Conservation (phyloP, 1,140 invertebrate genomes). For the Medauroidea extradentata region DNA sequence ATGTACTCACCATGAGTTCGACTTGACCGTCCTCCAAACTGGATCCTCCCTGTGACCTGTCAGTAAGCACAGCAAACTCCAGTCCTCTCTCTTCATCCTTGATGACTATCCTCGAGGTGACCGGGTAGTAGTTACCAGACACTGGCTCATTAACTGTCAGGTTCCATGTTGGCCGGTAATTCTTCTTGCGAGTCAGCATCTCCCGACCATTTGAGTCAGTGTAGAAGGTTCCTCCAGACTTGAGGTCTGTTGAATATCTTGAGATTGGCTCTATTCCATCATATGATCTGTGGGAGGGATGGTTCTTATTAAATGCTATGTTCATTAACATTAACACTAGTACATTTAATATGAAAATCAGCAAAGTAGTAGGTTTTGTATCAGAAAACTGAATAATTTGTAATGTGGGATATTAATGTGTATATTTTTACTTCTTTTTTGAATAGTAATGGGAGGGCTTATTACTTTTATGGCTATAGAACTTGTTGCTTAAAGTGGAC, state of each 20-base stretch:
- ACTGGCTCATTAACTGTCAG: slow-evolving; percentile 54
- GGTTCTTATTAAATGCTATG: no score
- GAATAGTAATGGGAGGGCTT: no score
- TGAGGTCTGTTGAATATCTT: slow-evolving; percentile 44
- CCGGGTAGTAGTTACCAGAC: slow-evolving; percentile 89
- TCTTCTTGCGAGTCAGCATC: slow-evolving; percentile 56
- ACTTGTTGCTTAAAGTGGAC: no score
- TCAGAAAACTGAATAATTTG: no score
- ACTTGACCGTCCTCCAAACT: slow-evolving; percentile 72
- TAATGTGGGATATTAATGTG: no score
- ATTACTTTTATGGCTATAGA: no score
- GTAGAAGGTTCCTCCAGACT: slow-evolving; percentile 51
- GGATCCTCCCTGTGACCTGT: slow-evolving; percentile 82
- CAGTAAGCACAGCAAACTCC: slow-evolving; percentile 68
- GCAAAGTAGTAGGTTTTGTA: no score
- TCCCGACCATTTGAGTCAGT: slow-evolving; percentile 69
- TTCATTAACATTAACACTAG: no score
- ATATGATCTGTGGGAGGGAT: no score
- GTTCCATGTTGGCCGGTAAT: slow-evolving; percentile 71
- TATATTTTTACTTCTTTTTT: no score
- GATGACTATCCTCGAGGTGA: slow-evolving; percentile 79
- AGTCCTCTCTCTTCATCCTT: slow-evolving; percentile 49
- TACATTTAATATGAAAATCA: no score
- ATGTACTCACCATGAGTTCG: slow-evolving; percentile 73
- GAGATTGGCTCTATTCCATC: slow-evolving; percentile 57